These are phyloP conservation scores for Platycheirus albimanus DNA, from an alignment of 2,888 invertebrate genomes.

Conservation along the genomic window DNA sequence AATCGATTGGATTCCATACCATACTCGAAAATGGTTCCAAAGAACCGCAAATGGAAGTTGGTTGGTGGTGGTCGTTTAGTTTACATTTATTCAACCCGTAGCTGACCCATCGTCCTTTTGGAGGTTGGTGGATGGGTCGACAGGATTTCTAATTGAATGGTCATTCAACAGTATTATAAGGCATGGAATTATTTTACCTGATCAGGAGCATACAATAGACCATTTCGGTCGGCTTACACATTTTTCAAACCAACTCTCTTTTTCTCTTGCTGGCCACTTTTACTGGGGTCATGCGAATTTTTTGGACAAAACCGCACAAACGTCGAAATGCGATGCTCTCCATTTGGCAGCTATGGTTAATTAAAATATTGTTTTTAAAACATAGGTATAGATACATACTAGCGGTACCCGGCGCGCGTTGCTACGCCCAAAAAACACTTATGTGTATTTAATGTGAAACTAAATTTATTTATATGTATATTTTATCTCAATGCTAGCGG, in stretches of 20 bases:
- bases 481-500: too few relatives aligned
- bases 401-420: too few relatives aligned
- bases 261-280: not conserved
- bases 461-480: too few relatives aligned
- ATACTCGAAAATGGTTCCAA: constrained; percentile 16
- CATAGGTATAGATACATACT: not conserved
- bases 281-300: not conserved
- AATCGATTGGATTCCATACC: constrained; percentile 36
- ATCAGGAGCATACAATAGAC: not conserved
- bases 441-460: too few relatives aligned
- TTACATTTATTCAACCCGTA: not conserved
- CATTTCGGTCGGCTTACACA: too few relatives aligned
- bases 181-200: constrained; percentile 44
- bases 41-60: constrained; percentile 57
- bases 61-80: constrained; percentile 28
- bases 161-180: constrained; percentile 36
- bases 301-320: constrained; percentile 47
- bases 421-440: too few relatives aligned
- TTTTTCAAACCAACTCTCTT: not conserved
- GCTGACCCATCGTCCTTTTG: not conserved
- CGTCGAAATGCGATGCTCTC: constrained; percentile 19
- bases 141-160: constrained; percentile 30
- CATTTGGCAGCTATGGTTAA: constrained; percentile 46
- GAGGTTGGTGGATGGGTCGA: not conserved
- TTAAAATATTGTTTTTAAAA: constrained; percentile 58